Percentiles rank a stretch among this genome's conserved stretches.
Evolutionary conservation across 23 tunicate genomes (phyloP).

Genomic region (Trididemnum clinides): DNA sequence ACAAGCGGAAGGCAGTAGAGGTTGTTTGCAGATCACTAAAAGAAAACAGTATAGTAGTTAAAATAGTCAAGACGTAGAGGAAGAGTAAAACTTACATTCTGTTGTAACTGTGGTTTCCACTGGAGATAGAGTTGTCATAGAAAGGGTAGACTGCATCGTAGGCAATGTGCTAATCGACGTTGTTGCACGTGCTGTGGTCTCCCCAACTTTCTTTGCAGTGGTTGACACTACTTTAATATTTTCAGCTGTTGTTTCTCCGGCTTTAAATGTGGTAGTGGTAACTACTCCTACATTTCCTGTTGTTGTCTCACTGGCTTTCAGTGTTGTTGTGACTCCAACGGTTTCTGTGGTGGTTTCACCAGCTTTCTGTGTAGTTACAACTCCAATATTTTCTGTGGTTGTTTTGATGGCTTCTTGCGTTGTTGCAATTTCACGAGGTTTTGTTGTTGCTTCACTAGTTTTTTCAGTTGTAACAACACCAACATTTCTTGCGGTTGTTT

Average conservation of each 20-base stretch:
- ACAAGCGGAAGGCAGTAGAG: slow-evolving; percentile 56
- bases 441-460: slow-evolving; percentile 21
- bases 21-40: slow-evolving; percentile 53
- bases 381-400: slow-evolving; percentile 21
- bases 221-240: no score
- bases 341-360: slow-evolving; percentile 33
- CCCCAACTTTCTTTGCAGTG: no score
- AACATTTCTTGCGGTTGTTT: slow-evolving; percentile 30
- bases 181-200: no score
- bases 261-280: neutral
- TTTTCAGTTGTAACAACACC: neutral
- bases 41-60: no score
- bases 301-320: slow-evolving; percentile 18
- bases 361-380: neutral
- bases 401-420: neutral
- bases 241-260: slow-evolving; percentile 3
- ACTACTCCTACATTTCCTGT: neutral
- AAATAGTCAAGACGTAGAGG: no score
- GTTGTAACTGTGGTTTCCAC: no score
- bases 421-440: neutral
- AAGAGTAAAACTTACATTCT: no score
- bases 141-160: no score
- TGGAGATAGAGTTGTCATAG: no score
- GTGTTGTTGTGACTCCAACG: slow-evolving; percentile 8
- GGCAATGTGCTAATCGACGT: no score